Conservation (phyloP, 2,113 vertebrate species). For the Pipa parva region DNA sequence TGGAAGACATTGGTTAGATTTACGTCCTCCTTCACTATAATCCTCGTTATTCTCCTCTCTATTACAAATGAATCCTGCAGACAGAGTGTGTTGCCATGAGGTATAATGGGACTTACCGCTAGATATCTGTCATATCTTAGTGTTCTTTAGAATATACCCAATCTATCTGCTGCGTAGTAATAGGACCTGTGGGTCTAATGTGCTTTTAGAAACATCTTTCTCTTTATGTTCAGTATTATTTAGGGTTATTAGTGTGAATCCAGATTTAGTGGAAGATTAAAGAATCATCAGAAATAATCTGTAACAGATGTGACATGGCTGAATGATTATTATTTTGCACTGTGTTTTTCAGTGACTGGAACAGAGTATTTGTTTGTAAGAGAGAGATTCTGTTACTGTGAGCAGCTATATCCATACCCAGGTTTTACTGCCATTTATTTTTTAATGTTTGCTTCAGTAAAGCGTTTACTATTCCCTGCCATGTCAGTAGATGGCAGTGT, state of each 20-base stretch:
- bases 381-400: slow-evolving; percentile 6
- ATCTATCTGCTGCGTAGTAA: slow-evolving; percentile 31
- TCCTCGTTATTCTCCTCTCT: slow-evolving; percentile 36
- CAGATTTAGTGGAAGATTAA: slow-evolving; percentile 29
- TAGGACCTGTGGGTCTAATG: slow-evolving; percentile 27
- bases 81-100: slow-evolving; percentile 30
- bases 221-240: slow-evolving; percentile 30
- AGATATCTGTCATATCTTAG: slow-evolving; percentile 39
- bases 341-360: slow-evolving; percentile 26
- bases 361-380: neutral
- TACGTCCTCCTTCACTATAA: slow-evolving; percentile 35
- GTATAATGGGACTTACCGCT: slow-evolving; percentile 34
- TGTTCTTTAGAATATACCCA: slow-evolving; percentile 34
- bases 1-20: slow-evolving; percentile 33
- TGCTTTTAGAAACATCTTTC: slow-evolving; percentile 20
- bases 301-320: slow-evolving; percentile 35
- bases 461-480: slow-evolving; percentile 8
- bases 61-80: slow-evolving; percentile 32
- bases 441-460: too few species aligned
- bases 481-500: too few species aligned
- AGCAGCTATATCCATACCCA: neutral
- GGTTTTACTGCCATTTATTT: slow-evolving; percentile 19
- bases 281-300: slow-evolving; percentile 36
- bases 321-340: slow-evolving; percentile 33
- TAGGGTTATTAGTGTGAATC: slow-evolving; percentile 37